Conservation (phyloP, 2,113 vertebrate species). For the Conger conger region DNA sequence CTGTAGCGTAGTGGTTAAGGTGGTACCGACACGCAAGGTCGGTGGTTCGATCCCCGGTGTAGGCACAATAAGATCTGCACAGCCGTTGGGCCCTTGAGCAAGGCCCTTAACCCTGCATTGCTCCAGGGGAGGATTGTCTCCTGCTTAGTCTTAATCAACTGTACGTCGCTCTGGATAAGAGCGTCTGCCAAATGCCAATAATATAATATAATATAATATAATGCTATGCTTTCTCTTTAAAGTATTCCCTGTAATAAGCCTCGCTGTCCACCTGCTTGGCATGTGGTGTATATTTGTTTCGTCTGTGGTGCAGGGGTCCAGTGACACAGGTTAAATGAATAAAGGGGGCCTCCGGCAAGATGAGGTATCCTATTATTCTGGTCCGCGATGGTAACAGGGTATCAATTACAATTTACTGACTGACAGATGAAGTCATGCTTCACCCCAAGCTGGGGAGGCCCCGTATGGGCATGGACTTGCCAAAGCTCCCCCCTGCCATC, state of each 20-base stretch:
- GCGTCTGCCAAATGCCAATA: too few relatives aligned
- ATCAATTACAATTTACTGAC: constrained; percentile 15
- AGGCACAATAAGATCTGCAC: too few relatives aligned
- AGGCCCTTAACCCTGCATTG: too few relatives aligned
- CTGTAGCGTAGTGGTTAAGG: too few relatives aligned
- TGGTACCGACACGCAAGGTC: too few relatives aligned
- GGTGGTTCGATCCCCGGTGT: too few relatives aligned
- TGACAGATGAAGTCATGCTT: constrained; percentile 20
- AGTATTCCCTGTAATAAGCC: background rate
- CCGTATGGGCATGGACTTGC: background rate
- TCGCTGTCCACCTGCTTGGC: background rate
- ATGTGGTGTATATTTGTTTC: background rate
- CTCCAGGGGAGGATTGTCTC: too few relatives aligned
- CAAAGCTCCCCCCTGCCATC: constrained; percentile 12
- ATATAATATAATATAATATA: too few relatives aligned
- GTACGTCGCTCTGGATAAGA: too few relatives aligned
- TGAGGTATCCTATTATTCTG: constrained; percentile 17
- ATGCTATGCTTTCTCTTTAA: too few relatives aligned
- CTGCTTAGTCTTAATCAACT: too few relatives aligned
- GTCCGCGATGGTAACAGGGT: constrained; percentile 3
- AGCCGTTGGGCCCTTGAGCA: too few relatives aligned
- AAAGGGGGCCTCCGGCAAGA: background rate
- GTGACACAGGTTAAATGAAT: background rate
- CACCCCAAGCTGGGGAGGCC: constrained; percentile 13
- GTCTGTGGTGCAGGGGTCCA: background rate